phyloP scores from a whole-genome alignment of 1,140 invertebrate species.

The Brachionus sp. region DNA sequence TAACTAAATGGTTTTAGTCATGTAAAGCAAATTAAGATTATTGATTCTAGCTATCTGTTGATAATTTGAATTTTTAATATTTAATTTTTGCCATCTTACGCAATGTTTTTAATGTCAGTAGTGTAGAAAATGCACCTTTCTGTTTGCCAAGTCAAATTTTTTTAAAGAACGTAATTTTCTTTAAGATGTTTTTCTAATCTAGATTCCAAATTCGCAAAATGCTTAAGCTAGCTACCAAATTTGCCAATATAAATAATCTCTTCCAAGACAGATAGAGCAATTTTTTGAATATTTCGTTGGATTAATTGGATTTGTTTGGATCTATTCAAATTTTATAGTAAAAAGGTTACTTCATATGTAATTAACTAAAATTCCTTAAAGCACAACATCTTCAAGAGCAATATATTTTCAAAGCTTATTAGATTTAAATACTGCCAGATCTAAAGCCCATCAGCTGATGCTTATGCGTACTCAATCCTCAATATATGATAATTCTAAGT shows the following conservation, averaged over 20 bases:
- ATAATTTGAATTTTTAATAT: constrained; percentile 17
- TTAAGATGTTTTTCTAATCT: neutral
- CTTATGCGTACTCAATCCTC: neutral
- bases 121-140: constrained; percentile 20
- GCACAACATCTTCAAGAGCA: neutral
- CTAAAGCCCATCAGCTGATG: neutral
- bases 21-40: neutral
- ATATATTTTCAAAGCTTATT: neutral
- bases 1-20: neutral
- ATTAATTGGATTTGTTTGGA: neutral
- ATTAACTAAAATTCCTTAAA: neutral
- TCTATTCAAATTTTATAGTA: neutral
- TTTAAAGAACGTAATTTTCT: neutral
- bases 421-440: neutral
- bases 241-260: constrained; percentile 2
- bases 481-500: neutral
- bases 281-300: neutral
- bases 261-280: neutral
- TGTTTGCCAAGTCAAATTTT: neutral
- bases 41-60: constrained; percentile 16
- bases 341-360: neutral
- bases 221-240: neutral
- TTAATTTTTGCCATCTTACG: neutral
- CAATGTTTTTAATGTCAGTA: constrained; percentile 4
- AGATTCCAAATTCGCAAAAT: constrained; percentile 17